A percentile compares a stretch with the other conserved stretches of the same genome.
phyloP scores from a whole-genome alignment of 2,113 vertebrate species.

The Dipodomys ordii region DNA sequence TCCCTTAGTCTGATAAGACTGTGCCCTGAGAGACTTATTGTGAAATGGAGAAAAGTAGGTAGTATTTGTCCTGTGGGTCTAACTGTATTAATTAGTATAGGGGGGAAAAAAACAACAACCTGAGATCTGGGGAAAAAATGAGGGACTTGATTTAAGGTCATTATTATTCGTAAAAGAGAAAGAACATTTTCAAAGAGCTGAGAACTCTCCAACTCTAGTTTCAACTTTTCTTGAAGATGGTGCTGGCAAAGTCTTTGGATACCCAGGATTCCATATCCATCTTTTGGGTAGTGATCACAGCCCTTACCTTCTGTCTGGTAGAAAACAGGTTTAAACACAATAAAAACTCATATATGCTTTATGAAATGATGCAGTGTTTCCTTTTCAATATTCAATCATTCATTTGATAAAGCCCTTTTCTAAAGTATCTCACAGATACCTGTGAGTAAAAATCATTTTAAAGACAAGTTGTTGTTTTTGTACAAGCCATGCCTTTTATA shows the following conservation, averaged over 20 bases:
- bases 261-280: background rate
- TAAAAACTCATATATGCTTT: slow-evolving; percentile 10
- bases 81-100: background rate
- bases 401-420: slow-evolving; percentile 6
- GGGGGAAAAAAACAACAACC: background rate
- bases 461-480: background rate
- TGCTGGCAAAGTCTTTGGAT: background rate
- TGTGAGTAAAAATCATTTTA: slow-evolving; percentile 28
- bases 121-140: background rate
- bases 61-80: background rate
- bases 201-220: background rate
- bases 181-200: background rate
- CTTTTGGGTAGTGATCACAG: background rate
- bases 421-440: slow-evolving; percentile 49
- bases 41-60: background rate
- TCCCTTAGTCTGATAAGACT: background rate
- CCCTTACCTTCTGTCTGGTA: background rate
- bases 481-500: background rate
- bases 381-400: background rate
- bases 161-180: slow-evolving; percentile 1
- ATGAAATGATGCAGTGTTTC: background rate
- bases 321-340: background rate
- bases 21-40: background rate
- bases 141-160: slow-evolving; percentile 24
- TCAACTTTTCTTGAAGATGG: background rate